Percentiles rank a stretch among this genome's conserved stretches.
Evolutionary conservation across 2,888 invertebrate genomes (phyloP).

Genomic region (Lasioglossum marginatum): DNA sequence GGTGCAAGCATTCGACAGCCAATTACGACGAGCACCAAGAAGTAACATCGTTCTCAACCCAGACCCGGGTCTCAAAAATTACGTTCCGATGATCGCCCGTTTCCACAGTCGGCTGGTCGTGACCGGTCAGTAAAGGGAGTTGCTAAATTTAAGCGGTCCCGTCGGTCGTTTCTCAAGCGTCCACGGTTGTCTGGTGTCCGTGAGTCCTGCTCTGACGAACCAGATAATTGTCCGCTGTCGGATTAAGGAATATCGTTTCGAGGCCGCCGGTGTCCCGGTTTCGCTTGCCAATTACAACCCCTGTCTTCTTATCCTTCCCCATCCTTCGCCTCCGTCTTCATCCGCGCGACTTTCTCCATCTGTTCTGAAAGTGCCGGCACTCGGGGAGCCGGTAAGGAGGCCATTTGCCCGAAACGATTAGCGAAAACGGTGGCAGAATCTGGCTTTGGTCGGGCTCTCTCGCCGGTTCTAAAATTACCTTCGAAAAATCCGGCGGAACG

Average conservation of each 20-base stretch:
- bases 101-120: slow-evolving; percentile 72
- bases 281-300: slow-evolving; percentile 67
- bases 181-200: slow-evolving; percentile 71
- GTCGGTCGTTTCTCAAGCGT: slow-evolving; percentile 76
- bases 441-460: slow-evolving; percentile 8
- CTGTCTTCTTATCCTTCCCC: slow-evolving; percentile 5
- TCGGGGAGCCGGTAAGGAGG: slow-evolving; percentile 6
- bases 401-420: slow-evolving; percentile 72
- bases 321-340: slow-evolving; percentile 10
- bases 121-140: slow-evolving; percentile 72
- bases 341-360: slow-evolving; percentile 25
- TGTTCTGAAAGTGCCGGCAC: slow-evolving; percentile 33
- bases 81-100: slow-evolving; percentile 65
- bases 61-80: slow-evolving; percentile 40
- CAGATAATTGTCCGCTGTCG: slow-evolving; percentile 77
- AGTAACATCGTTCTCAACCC: background rate
- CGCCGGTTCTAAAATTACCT: slow-evolving; percentile 66
- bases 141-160: slow-evolving; percentile 75
- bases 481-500: slow-evolving; percentile 64
- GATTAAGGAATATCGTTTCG: slow-evolving; percentile 74
- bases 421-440: slow-evolving; percentile 49
- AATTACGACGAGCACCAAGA: background rate
- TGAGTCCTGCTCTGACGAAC: slow-evolving; percentile 71
- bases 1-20: background rate
- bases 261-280: slow-evolving; percentile 31